Base-by-base conservation (phyloP, 1,140 invertebrate genomes). In the Doryteuthis pealeii region DNA sequence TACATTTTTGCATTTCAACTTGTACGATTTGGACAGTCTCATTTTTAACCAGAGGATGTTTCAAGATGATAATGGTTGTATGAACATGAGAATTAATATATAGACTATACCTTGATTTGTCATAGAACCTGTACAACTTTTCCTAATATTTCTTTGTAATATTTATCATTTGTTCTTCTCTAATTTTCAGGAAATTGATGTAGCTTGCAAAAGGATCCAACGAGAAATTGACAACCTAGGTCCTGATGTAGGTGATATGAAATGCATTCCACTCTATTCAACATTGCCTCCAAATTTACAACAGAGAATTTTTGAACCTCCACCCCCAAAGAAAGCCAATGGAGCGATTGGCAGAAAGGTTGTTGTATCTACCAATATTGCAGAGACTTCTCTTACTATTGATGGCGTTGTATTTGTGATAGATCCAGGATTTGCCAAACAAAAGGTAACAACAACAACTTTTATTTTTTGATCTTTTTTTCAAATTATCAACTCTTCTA, bases 351-450 rank as follows among this genome's bases (percentile, higher is more conserved):
- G 98, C 0, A 90, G 96, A 28, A 99, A 99, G 76, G 86, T 97
- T 30, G 97, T 99, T 0, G 96, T 99, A 0, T 99, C 97, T 0
- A 99, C 98, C 0, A 99, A 99, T 86, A 99, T 99, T 81, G 98
- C 98, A 0, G 98, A 99, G 90, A 99, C 98, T 0, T 99, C 97
- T 0, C 89, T 99, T 5, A 99, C 98, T 1, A 99, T 99, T 83
- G 98, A 99, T 85, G 98, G 98, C 74, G 97, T 99, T n/a, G 98
- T 99, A 8, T 99, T 99, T 90, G 98, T 99, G 1, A 99, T 99
- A 84, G 98, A 99, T 90, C 97, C 98, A n/a, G 98, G 98, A 22
- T 99, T 99, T 90, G 96, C 97, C 0, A 99, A 99, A 88, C 98
- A 99, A 88, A 99, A 99, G 89, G 94, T 92, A 86, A 72, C n/a